Base-by-base conservation (phyloP, 2,113 vertebrate genomes). In the Fukomys damarensis region DNA sequence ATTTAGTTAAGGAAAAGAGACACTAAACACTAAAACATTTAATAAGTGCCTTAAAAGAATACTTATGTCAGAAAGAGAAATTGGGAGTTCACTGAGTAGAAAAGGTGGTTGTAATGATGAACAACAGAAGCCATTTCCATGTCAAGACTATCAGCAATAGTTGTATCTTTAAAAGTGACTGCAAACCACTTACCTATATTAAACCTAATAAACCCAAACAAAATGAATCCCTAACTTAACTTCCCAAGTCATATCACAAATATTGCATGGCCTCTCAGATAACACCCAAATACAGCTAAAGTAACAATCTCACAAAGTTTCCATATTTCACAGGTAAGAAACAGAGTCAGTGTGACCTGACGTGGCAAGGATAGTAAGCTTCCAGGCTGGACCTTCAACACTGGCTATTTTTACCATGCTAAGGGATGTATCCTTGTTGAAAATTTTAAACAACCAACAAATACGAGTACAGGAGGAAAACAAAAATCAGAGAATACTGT, bases 371-470 rank as follows among this genome's bases (percentile, higher is more conserved):
- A 83, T 32, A 65, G 38, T 38, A 63, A 90, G 46, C 11, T 0
- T 86, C 35, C 68, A 63, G 1, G 11, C 11, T 72, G 28, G 6
- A 26, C 72, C 14, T 54, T 86, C 59, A 81, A 86, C 6, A 3
- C 58, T 76, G n/a, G 14, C 77, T 76, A 74, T 80, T 89, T 91
- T 61, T 63, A 58, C 30, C 56, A 24, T 2, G 4, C 30, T 68
- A 41, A 84, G 20, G 32, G 14, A 65, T 83, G 9, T 52, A 70
- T 92, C 86, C 43, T 61, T 72, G 43, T 49, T 38, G 19, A 81
- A 93, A 88, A 8, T 19, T 38, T 16, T 46, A 92, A 89, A 91
- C 54, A 59, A 66, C 20, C 63, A 61, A 54, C 82, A 91, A 96
- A 70, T 77, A 95, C 82, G 83, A n/a, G 12, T 79, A 54, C 8